Base-by-base conservation (phyloP, 2,113 vertebrate genomes). In the Anarhynchus alexandrinus region DNA sequence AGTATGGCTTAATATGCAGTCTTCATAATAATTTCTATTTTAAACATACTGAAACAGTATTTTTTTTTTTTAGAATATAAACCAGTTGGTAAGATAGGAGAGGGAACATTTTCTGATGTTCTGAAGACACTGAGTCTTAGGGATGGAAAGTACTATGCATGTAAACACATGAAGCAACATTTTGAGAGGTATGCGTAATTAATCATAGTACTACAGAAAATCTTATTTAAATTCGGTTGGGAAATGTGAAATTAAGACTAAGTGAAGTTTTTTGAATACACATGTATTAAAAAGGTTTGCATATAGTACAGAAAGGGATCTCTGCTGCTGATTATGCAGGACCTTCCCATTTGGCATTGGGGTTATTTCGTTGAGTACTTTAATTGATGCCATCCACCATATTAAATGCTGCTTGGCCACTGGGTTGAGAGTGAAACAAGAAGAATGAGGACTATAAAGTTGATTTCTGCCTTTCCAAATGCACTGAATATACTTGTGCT, bases 71-170 rank as follows among this genome's bases (percentile, higher is more conserved):
- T 69, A 99, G 99, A 98, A 96, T 99, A 99, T 94, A 99, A 98
- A 98, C 74, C 97, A 79, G 94, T 99, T 90, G 97, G 98, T 97
- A 99, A 98, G 93, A 98, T 99, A 91, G 99, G 99, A 72, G 99
- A 99, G 91, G 99, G 99, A n/a, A 98, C 98, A 3, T 99, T 99
- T 98, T 99, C 99, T 57, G 98, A 99, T 90, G 98, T 99, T 79
- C 91, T 98, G 96, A 99, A 99, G 97, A 98, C 98, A 42, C 98
- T 98, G 95, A 99, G 94, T 96, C 97, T 99, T 83, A 98, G 98
- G 92, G 98, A 99, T 88, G 98, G 98, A 22, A 98, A 98, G 85
- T 98, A 96, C 94, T 99, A 98, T 47, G 99, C 98, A 0, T 99
- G 99, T 93, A 99, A 99, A 96, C 98, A 98, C 27, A 98, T 98